Evolutionary conservation across 1,140 invertebrate species (phyloP), one percentile per base, ranked within the genome.

Genomic region (Lanistes nyassanus): DNA sequence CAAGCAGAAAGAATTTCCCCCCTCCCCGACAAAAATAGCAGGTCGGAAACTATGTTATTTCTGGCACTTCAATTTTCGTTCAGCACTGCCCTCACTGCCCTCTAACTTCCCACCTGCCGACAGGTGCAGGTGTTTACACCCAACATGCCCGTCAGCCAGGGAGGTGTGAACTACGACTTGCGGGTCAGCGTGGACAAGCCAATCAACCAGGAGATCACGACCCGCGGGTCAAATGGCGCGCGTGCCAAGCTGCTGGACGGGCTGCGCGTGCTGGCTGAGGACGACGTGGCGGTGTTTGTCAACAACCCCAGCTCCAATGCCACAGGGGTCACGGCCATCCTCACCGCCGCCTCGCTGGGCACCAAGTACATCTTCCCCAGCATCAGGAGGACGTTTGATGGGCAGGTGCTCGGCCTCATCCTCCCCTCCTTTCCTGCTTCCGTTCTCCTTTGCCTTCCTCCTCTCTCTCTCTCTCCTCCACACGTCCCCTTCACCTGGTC

Each of bases 281-380:
- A 60, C 55, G 56, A 72, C 70, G 29, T 72, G 23, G 31, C 70
- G 13, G 70, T 72, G 13, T 72, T 60, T 55, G 70, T 72, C 34
- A 72, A 56, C 70, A 72, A 72, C 36, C 70, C 70, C 36, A 62
- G 55, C 36, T 26, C 19, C 56, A 39, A 62, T 23, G 55, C 70
- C 23, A 56, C 70, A 4, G 70, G 70, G 2, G 56, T 72, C 29
- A 72, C 70, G 21, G 37, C 70, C 5, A 72, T 72, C 21, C 56
- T 72, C 11, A n/a, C 70, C 34, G 19, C 53, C 21, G 55, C 42
- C 36, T 72, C 70, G 23, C 36, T 72, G 21, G 36, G 55, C 36
- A 62, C 13, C 34, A n/a, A 31, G 34, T 72, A 72, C 70, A 53
- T 60, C n/a, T 58, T 72, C 37, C 70, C 70, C 55, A 39, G 55